These are phyloP conservation scores for Hirundichthys speculiger DNA, from an alignment of 2,113 vertebrate genomes.

Conservation along the genomic window DNA sequence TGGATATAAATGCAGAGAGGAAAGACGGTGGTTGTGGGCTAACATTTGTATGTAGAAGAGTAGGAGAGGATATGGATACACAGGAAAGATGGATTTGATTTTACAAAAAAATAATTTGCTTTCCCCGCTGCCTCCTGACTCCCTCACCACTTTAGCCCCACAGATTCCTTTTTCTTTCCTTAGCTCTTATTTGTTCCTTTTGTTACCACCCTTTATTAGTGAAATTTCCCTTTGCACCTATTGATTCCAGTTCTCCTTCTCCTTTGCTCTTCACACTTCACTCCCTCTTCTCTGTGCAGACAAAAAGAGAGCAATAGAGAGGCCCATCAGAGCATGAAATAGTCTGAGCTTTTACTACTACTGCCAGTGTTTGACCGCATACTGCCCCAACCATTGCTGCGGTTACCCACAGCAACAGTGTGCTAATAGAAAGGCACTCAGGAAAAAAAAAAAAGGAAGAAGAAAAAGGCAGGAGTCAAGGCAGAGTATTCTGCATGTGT, in stretches of 20 bases:
- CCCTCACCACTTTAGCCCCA: too few species aligned
- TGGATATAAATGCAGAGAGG: too few species aligned
- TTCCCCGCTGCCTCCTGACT: too few species aligned
- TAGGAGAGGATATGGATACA: too few species aligned
- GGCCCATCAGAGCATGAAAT: slow-evolving; percentile 68
- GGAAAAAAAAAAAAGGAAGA: background rate
- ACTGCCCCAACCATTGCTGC: slow-evolving; percentile 49
- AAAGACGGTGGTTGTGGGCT: too few species aligned
- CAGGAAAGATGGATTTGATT: too few species aligned
- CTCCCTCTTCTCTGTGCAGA: slow-evolving; percentile 31
- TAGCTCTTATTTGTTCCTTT: too few species aligned
- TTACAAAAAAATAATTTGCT: too few species aligned
- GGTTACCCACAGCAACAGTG: slow-evolving; percentile 69
- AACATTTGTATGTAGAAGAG: too few species aligned
- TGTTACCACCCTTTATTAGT: slow-evolving; percentile 5
- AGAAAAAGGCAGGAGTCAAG: slow-evolving; percentile 5
- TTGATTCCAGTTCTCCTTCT: slow-evolving; percentile 28
- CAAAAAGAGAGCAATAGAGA: slow-evolving; percentile 28
- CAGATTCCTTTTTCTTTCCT: too few species aligned
- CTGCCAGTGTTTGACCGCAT: slow-evolving; percentile 64
- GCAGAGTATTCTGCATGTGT: slow-evolving; percentile 44
- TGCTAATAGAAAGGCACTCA: slow-evolving; percentile 40
- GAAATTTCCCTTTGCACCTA: slow-evolving; percentile 19
- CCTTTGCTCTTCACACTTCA: slow-evolving; percentile 24
- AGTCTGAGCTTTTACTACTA: slow-evolving; percentile 71